Evolutionary conservation across 2,113 vertebrate genomes (phyloP).

Genomic region (Calyptomena viridis): DNA sequence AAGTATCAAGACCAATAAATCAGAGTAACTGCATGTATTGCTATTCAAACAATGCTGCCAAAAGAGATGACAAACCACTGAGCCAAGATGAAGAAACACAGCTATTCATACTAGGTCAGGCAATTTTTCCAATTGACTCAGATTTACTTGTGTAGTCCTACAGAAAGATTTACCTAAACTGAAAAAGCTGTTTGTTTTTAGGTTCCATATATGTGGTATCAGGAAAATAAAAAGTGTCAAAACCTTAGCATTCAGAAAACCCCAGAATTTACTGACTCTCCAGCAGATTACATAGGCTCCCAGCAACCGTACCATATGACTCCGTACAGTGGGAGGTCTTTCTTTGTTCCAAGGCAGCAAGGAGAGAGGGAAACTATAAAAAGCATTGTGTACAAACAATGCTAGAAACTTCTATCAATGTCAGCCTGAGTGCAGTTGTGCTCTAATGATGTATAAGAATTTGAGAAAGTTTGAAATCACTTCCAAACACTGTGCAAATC

Average conservation of each 20-base stretch:
- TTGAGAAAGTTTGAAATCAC: not conserved
- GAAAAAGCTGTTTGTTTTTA: not conserved
- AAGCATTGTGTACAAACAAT: not conserved
- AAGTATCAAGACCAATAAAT: not conserved
- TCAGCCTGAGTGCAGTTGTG: not conserved
- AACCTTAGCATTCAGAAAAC: not conserved
- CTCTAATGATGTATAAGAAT: not conserved
- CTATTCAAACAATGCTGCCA: not conserved
- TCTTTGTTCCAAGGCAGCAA: not conserved
- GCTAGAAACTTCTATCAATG: not conserved
- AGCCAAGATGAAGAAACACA: not conserved
- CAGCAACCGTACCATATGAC: accelerated
- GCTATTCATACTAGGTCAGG: not conserved
- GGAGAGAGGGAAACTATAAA: not conserved
- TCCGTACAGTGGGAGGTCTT: not conserved
- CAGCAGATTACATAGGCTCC: not conserved
- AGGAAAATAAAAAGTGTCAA: not conserved
- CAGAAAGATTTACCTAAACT: not conserved
- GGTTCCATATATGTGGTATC: not conserved
- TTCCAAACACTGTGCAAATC: not conserved
- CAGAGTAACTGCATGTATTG: not conserved
- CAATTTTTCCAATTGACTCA: not conserved
- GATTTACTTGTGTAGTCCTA: not conserved
- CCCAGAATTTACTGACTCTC: not conserved
- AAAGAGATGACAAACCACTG: not conserved